These are phyloP conservation scores for Hippocampus guttulatus DNA, from an alignment of 2,113 vertebrate genomes.

Conservation along the genomic window DNA sequence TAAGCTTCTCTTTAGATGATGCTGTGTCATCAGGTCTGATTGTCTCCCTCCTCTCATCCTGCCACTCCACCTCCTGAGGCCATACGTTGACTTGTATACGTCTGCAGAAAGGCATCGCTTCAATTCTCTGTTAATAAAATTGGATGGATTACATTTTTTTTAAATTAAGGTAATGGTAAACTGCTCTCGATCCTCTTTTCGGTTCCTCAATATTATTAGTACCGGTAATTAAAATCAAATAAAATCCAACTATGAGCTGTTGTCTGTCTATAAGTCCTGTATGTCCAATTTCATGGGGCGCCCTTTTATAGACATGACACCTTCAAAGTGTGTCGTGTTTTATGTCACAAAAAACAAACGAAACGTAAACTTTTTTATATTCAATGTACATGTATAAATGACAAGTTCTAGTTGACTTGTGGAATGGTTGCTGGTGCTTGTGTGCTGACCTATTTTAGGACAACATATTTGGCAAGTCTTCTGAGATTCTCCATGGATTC, in stretches of 20 bases:
- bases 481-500: not conserved
- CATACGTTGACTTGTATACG: conserved; percentile 24
- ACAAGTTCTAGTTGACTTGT: not conserved
- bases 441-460: not conserved
- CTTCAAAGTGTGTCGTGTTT: too few species aligned
- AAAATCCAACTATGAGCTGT: not conserved
- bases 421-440: not conserved
- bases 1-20: conserved; percentile 42
- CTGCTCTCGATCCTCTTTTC: not conserved
- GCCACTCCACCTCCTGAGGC: conserved; percentile 35
- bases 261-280: not conserved
- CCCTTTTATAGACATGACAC: not conserved
- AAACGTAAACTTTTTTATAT: not conserved
- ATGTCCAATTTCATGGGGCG: too few species aligned
- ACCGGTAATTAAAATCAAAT: not conserved
- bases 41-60: conserved; percentile 43
- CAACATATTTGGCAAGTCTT: not conserved
- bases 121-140: conserved; percentile 8
- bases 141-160: not conserved
- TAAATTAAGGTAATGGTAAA: not conserved
- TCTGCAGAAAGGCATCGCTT: conserved; percentile 19
- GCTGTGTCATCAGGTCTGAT: conserved; percentile 59
- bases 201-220: not conserved
- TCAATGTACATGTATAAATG: not conserved
- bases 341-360: too few species aligned